Conservation (phyloP, 2,888 invertebrate genomes). For the Acleris literana region DNA sequence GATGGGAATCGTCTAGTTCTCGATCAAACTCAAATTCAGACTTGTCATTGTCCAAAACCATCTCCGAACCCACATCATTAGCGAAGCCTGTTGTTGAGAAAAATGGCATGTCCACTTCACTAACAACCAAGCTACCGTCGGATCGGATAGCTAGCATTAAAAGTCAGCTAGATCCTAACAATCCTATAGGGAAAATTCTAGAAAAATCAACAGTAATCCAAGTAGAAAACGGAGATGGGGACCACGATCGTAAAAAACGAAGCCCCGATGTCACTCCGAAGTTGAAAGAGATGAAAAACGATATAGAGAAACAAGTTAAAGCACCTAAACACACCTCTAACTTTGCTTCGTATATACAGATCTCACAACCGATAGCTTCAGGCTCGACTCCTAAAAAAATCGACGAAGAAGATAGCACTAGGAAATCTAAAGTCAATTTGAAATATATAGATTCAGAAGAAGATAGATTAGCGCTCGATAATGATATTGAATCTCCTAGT, state of each 20-base stretch:
- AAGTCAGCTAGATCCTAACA: constrained; percentile 78
- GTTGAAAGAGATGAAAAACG: constrained; percentile 61
- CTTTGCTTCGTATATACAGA: constrained; percentile 85
- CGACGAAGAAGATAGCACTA: constrained; percentile 51
- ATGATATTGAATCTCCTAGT: constrained; percentile 76
- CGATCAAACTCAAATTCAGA: constrained; percentile 73
- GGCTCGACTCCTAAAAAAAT: constrained; percentile 66
- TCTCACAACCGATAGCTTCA: constrained; percentile 76
- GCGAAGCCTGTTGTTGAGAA: constrained; percentile 65
- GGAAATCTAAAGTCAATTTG: constrained; percentile 57
- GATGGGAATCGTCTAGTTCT: constrained; percentile 70
- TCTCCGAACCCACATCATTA: constrained; percentile 71
- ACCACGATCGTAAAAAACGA: constrained; percentile 56
- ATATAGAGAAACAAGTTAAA: constrained; percentile 75
- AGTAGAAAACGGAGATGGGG: constrained; percentile 72
- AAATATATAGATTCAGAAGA: constrained; percentile 74
- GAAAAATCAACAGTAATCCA: constrained; percentile 80
- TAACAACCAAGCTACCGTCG: constrained; percentile 67
- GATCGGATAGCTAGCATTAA: constrained; percentile 76
- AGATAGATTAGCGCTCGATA: constrained; percentile 63
- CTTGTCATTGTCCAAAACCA: constrained; percentile 73
- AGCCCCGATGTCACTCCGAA: constrained; percentile 54
- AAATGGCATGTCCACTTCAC: constrained; percentile 65
- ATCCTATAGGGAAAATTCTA: constrained; percentile 79
- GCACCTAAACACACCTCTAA: constrained; percentile 82